Percentiles rank a stretch among this genome's conserved stretches.
These are phyloP conservation scores for Globodera rostochiensis DNA, from an alignment of 1,140 invertebrate species.

Conservation along the genomic window DNA sequence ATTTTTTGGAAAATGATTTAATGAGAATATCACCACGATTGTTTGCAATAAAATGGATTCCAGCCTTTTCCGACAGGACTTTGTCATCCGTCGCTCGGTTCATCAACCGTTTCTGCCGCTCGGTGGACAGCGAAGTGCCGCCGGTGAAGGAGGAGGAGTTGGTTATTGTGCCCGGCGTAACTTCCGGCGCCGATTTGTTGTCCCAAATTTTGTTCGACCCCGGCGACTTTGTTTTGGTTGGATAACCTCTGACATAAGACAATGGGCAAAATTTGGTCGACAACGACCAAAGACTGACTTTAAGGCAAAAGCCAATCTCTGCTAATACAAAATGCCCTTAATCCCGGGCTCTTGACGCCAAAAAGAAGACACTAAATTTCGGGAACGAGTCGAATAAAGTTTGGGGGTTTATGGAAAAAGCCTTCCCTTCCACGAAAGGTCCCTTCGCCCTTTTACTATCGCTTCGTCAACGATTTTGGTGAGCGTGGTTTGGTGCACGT, in stretches of 20 bases:
- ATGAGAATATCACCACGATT: not conserved
- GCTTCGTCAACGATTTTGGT: conserved; percentile 53
- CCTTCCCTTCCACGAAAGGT: not conserved
- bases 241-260: no score
- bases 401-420: no score
- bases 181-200: conserved; percentile 48
- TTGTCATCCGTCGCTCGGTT: conserved; percentile 41
- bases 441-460: conserved; percentile 48
- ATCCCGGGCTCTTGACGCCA: no score
- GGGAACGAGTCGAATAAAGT: no score
- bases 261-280: no score
- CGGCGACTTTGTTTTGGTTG: conserved; percentile 41
- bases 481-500: conserved; percentile 47
- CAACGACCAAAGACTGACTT: no score
- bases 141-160: conserved; percentile 25
- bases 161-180: conserved; percentile 46
- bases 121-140: not conserved
- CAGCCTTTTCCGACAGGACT: conserved; percentile 19
- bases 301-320: no score
- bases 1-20: conserved; percentile 18
- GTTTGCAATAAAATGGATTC: not conserved
- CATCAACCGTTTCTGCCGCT: conserved; percentile 44
- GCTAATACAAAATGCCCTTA: no score
- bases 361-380: no score
- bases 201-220: conserved; percentile 49